Percentiles rank a stretch among this genome's conserved stretches.
Conservation (phyloP, 2,113 vertebrate species). For the Peromyscus californicus region DNA sequence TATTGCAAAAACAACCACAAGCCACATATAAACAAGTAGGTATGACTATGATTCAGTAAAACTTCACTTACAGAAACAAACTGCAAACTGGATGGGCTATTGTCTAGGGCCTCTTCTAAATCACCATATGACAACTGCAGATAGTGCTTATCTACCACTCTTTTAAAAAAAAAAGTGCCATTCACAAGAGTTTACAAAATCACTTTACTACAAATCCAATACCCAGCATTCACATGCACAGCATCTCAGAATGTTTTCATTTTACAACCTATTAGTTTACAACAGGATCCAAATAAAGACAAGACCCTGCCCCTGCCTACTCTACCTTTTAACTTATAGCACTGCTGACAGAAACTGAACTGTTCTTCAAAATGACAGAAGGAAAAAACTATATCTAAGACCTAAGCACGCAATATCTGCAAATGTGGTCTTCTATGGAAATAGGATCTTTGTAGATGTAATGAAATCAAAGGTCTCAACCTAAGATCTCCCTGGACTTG, state of each 20-base stretch:
- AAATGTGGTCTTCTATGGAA: background rate
- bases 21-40: background rate
- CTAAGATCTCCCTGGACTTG: constrained; percentile 6
- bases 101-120: background rate
- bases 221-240: background rate
- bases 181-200: background rate
- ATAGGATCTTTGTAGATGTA: background rate
- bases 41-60: background rate
- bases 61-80: constrained; percentile 33
- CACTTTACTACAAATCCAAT: background rate
- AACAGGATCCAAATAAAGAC: constrained; percentile 32
- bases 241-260: background rate
- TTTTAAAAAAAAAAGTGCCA: background rate
- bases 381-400: background rate
- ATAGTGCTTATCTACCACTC: background rate
- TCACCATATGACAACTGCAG: constrained; percentile 27
- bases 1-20: background rate
- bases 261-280: constrained; percentile 14
- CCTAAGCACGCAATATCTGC: background rate
- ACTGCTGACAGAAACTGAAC: background rate
- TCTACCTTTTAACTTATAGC: background rate
- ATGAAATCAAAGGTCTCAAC: background rate
- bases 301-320: background rate
- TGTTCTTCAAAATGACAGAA: background rate
- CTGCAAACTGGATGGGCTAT: background rate